These are phyloP conservation scores for Pelosia muscerda DNA, from an alignment of 2,888 invertebrate genomes.

Conservation along the genomic window DNA sequence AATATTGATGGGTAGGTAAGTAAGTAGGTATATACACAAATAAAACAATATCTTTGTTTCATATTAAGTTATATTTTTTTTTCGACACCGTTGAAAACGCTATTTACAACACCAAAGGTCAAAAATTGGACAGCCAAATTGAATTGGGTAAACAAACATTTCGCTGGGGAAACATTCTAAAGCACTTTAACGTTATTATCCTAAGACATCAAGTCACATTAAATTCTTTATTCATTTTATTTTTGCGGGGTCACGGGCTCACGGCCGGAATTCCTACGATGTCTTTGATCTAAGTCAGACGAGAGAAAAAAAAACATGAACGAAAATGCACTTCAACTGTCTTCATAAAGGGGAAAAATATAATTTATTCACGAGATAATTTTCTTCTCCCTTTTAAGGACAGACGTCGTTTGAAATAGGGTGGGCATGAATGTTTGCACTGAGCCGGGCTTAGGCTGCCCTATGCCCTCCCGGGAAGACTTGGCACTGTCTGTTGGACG, in stretches of 20 bases:
- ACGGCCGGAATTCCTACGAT: constrained; percentile 76
- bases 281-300: constrained; percentile 82
- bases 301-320: constrained; percentile 75
- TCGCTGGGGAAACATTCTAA: constrained; percentile 71
- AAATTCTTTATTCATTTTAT: constrained; percentile 84
- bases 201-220: constrained; percentile 83
- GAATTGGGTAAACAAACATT: constrained; percentile 79
- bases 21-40: not conserved
- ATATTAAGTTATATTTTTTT: not conserved
- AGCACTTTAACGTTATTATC: constrained; percentile 81
- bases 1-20: no score
- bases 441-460: constrained; percentile 59
- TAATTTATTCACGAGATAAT: constrained; percentile 87
- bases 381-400: constrained; percentile 82
- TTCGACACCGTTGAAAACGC: not conserved
- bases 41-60: not conserved
- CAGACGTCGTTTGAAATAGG: constrained; percentile 77
- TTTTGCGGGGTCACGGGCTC: constrained; percentile 78
- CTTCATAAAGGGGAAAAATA: constrained; percentile 85
- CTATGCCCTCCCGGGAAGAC: constrained; percentile 55
- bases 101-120: constrained; percentile 50
- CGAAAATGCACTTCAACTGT: constrained; percentile 85
- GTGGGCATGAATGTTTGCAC: constrained; percentile 78
- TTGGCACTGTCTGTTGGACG: constrained; percentile 57
- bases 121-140: constrained; percentile 68